Percentiles rank a stretch among this genome's conserved stretches.
phyloP scores from a whole-genome alignment of 2,113 vertebrate genomes.

The Corythoichthys haematopterus region DNA sequence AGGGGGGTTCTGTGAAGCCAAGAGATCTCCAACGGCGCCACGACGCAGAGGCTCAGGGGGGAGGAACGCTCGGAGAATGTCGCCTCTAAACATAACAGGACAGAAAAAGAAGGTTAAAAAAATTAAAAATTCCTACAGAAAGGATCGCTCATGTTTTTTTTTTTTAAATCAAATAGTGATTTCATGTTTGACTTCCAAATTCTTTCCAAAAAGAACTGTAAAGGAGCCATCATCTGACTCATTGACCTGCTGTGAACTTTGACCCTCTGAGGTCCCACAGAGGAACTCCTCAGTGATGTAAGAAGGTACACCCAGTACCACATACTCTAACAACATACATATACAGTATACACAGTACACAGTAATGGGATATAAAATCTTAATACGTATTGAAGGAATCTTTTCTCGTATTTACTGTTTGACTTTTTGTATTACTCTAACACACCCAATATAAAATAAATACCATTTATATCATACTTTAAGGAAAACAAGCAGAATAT shows the following conservation, averaged over 20 bases:
- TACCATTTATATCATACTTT: too few species aligned
- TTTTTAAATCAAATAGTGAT: constrained; percentile 23
- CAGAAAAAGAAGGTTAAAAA: background rate
- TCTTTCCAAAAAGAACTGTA: constrained; percentile 16
- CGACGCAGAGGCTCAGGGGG: constrained; percentile 20
- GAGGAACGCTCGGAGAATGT: constrained; percentile 24
- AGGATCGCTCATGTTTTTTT: background rate
- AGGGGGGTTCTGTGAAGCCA: constrained; percentile 11
- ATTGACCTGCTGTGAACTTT: constrained; percentile 39
- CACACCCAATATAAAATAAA: too few species aligned
- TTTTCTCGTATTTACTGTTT: too few species aligned
- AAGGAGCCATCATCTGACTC: constrained; percentile 42
- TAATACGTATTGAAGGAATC: too few species aligned
- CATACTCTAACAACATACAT: constrained; percentile 22
- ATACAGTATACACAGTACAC: background rate
- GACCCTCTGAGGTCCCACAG: constrained; percentile 39
- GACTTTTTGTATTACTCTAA: too few species aligned
- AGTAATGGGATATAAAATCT: background rate
- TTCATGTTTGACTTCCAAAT: constrained; percentile 30
- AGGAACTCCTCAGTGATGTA: constrained; percentile 37
- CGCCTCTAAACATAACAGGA: constrained; percentile 26
- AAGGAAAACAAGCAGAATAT: too few species aligned
- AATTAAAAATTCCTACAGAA: background rate
- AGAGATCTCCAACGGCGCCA: constrained; percentile 9
- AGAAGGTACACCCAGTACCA: constrained; percentile 12